Percentiles rank a stretch among this genome's conserved stretches.
Conservation (phyloP, 2,113 vertebrate species). For the Pseudorasbora parva region DNA sequence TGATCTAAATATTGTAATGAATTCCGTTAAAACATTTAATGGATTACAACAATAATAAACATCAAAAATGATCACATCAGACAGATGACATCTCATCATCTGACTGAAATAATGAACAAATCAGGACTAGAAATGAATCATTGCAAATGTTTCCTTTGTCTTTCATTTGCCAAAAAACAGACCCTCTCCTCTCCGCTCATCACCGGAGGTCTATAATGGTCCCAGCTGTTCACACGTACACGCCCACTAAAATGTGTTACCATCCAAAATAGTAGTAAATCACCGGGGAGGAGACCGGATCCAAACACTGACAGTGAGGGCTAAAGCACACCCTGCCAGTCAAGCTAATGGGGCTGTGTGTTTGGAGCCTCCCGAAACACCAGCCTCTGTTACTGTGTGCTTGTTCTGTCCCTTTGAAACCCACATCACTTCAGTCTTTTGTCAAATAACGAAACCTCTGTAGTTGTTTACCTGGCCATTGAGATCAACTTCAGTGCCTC, state of each 20-base stretch:
- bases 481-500: neutral
- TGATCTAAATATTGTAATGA: neutral
- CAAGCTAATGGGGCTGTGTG: slow-evolving; percentile 5
- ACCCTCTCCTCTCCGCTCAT: slow-evolving; percentile 4
- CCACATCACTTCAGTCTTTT: neutral
- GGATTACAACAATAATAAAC: neutral
- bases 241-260: slow-evolving; percentile 24
- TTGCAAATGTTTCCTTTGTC: neutral
- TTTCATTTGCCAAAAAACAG: neutral
- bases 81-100: neutral
- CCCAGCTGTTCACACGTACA: slow-evolving; percentile 35
- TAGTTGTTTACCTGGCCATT: neutral
- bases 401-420: neutral
- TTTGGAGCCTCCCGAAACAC: neutral
- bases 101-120: neutral
- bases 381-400: neutral
- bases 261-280: slow-evolving; percentile 36
- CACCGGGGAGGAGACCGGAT: slow-evolving; percentile 41
- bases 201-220: neutral
- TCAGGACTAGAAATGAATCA: neutral
- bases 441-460: neutral
- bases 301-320: slow-evolving; percentile 7
- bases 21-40: neutral
- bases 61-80: neutral
- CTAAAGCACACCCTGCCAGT: slow-evolving; percentile 20